A percentile compares a stretch with the other conserved stretches of the same genome.
phyloP scores from a whole-genome alignment of 2,797 vertebrate species.

The Micromesistius poutassou region DNA sequence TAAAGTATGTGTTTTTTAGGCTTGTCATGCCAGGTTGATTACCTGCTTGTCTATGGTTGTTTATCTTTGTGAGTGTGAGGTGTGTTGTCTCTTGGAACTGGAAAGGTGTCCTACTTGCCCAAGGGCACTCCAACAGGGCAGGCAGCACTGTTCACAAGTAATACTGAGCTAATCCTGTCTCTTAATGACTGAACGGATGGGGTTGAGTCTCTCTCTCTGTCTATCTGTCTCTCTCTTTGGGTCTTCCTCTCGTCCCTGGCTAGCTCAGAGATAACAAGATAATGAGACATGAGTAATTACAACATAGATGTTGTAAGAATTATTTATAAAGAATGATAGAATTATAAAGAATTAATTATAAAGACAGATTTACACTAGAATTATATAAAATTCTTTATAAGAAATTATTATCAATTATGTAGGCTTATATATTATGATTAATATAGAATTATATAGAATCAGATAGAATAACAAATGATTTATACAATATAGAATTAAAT shows the following conservation, averaged over 20 bases:
- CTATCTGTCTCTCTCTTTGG: neutral
- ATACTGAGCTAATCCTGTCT: neutral
- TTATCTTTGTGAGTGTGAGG: neutral
- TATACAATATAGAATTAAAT: neutral
- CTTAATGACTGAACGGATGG: constrained; percentile 22
- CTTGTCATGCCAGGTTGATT: too few species aligned
- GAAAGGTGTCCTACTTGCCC: neutral
- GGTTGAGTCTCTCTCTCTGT: constrained; percentile 30
- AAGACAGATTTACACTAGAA: too few species aligned
- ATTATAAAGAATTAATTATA: neutral
- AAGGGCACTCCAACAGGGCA: constrained; percentile 1
- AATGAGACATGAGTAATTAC: neutral
- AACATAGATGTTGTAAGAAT: neutral
- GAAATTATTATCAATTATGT: neutral
- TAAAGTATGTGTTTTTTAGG: neutral
- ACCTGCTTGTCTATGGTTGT: neutral
- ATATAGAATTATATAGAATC: neutral
- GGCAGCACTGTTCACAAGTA: neutral
- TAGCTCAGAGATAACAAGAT: neutral
- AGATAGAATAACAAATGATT: neutral
- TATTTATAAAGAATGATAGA: neutral
- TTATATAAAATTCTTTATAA: neutral
- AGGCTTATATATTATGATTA: neutral
- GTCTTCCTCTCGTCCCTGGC: neutral
- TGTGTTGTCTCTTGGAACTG: neutral